Evolutionary conservation across 1,140 invertebrate genomes (phyloP), one percentile per base, ranked within the genome.

Genomic region (Pachypsylla venusta): DNA sequence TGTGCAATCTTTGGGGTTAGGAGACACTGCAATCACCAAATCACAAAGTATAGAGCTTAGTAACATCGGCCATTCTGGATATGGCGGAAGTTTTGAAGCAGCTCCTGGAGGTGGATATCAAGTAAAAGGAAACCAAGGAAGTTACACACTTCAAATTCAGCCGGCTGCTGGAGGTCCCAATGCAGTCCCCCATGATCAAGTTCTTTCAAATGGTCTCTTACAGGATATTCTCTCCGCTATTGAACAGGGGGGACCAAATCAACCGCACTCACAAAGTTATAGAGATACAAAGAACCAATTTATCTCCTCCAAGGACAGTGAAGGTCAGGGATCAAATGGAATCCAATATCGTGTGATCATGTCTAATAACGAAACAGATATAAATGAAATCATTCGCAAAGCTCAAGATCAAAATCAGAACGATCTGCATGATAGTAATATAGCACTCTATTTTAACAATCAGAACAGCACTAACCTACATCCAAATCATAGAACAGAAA

Each of bases 151-250:
- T 7, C 83, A 87, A 69, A 86, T 87, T 54, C 84, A 85, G 63
- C 71, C 79, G 1, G 67, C 66, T 14, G 54, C 56, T 27, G 60
- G 61, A 25, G 65, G 65, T 14, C 75, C 79, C 1, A 72, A 77
- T 28, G 69, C 66, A 22, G 66, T 60, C n/a, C 70, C 73, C 3
- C 85, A 88, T 62, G 82, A 85, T 20, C 82, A 87, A 65, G 76
- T 89, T 1, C 67, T 89, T 10, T 86, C 83, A 0, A 80, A 87
- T 66, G 85, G 82, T 5, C 72, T 89, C 0, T 68, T 89, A 3
- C 84, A 88, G 66, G 83, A 85, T 53, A 87, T 89, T 56, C 69
- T 89, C 2, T 76, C 79, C 30, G 83, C 81, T 1, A 84, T 85
- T 30, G 82, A 85, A 66, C 77, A 83, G 59, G 42, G 42, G 22